phyloP scores from a whole-genome alignment of 1,140 invertebrate genomes.

The Atta colombica region DNA sequence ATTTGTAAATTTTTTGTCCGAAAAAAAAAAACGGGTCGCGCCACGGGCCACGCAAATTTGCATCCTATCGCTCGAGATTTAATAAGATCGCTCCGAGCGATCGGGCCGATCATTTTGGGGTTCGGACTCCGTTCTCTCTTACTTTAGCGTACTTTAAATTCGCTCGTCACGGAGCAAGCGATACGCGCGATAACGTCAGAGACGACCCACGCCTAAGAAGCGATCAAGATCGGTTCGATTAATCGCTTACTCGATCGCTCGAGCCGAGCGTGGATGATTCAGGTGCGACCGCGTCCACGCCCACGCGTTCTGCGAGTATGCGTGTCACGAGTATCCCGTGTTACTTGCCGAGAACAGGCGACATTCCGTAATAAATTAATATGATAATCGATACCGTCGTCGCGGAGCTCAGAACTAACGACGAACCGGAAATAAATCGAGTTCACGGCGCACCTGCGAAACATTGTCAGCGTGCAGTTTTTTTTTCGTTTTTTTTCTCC shows the following conservation, averaged over 20 bases:
- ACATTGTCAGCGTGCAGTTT: neutral
- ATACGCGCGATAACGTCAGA: constrained; percentile 49
- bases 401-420: neutral
- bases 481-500: neutral
- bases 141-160: constrained; percentile 24
- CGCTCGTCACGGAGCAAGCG: constrained; percentile 27
- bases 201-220: constrained; percentile 58
- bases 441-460: constrained; percentile 33
- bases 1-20: constrained; percentile 21
- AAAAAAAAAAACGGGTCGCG: neutral
- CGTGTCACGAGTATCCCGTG: constrained; percentile 32
- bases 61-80: constrained; percentile 36
- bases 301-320: constrained; percentile 61
- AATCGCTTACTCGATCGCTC: constrained; percentile 72
- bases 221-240: constrained; percentile 71
- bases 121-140: neutral
- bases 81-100: constrained; percentile 42
- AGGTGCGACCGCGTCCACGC: constrained; percentile 50
- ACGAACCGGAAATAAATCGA: constrained; percentile 24
- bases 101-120: neutral
- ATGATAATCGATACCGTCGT: constrained; percentile 65
- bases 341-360: neutral
- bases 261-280: constrained; percentile 43
- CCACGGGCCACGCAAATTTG: constrained; percentile 24
- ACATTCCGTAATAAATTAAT: constrained; percentile 64